Evolutionary conservation across 37 sponge, comb jelly and placozoan genomes (phyloP).

Genomic region (Oopsacas minuta): DNA sequence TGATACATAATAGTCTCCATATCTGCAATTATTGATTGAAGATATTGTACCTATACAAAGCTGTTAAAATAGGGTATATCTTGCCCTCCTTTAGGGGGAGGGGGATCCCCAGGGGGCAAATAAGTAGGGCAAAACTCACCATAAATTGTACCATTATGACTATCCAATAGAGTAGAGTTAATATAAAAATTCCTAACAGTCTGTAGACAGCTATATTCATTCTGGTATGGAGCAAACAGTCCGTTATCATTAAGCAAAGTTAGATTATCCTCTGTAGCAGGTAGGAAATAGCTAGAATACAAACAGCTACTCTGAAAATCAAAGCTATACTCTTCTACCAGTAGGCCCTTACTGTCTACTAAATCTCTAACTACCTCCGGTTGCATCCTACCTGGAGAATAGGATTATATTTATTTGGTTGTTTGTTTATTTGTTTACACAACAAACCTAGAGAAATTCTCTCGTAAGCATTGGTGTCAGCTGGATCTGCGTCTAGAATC

Average conservation of each 20-base stretch:
- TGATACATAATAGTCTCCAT: constrained; percentile 4
- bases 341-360: not conserved
- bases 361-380: not conserved
- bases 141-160: not conserved
- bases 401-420: not conserved
- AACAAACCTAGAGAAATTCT: not conserved
- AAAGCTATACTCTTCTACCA: not conserved
- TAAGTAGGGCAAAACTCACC: too few relatives aligned
- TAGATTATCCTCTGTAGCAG: not conserved
- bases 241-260: not conserved
- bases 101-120: too few relatives aligned
- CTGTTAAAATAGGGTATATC: too few relatives aligned
- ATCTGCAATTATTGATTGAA: not conserved
- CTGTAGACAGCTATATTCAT: not conserved
- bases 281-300: not conserved
- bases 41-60: not conserved
- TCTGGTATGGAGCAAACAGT: not conserved
- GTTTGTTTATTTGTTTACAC: not conserved
- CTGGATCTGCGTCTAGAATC: not conserved
- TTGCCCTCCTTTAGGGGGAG: too few relatives aligned
- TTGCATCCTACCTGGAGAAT: not conserved
- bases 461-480: not conserved
- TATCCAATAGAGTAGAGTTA: not conserved
- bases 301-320: constrained; percentile 11
- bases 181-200: constrained; percentile 8